Base-by-base conservation (phyloP, 2,888 invertebrate genomes). In the Scelioninae gen. 1 region DNA sequence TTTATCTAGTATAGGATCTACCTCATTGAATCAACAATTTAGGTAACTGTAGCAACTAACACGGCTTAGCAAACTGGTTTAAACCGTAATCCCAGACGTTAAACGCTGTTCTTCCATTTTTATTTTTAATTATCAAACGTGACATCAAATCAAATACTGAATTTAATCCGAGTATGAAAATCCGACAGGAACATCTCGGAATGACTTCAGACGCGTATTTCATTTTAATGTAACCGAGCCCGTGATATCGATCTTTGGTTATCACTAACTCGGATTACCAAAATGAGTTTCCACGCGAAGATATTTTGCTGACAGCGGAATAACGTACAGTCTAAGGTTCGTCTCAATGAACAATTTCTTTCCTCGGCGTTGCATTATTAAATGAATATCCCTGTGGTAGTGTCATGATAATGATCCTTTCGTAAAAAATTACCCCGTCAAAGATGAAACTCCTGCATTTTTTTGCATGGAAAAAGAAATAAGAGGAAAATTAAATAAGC, bases 281-380 rank as follows among this genome's bases (percentile, higher is more conserved):
- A 43, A 63, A 63, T 40, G 38, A 65, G 23, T 45, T 76, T 56
- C 40, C 29, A 13, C 51, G 15, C 58, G 29, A 8, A 47, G 47
- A 58, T 51, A 66, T 76, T 66, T 76, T 68, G 76, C 76, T 76
- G 76, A 76, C 60, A 58, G 43, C 34, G 66, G 38, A 58, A 58
- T 40, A 65, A 74, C 56, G 55, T 34, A 34, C 34, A 55, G 34
- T 34, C 32, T 40, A 40, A 29, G 43, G 65, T 32, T 53, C 31
- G 49, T 60, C 11, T 45, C 60, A 56, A 62, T 23, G 66, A 60
- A 60, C 62, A 76, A 69, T 69, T 69, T 69, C 69, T 43, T 77
- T 69, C 47, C 55, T 53, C 23, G 10, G 38, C 63, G 62, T 47
- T 63, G 69, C 69, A 55, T 63, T 69, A 77, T 63, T 77, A 77